Base-by-base conservation (phyloP, 2,888 invertebrate species). In the Amphimallon solstitiale region DNA sequence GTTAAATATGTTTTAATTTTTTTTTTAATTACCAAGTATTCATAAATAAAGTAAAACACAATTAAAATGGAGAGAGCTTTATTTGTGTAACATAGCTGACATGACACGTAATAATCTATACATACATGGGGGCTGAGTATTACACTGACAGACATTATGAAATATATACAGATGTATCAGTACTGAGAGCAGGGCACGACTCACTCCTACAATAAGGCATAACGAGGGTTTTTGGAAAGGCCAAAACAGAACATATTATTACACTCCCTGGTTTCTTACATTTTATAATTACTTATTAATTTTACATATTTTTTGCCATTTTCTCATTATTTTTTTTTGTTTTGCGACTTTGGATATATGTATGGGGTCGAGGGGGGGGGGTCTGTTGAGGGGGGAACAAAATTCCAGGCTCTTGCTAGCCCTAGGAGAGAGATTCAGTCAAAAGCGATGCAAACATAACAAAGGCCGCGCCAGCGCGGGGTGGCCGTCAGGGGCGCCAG, bases 21-120 rank as follows among this genome's bases (percentile, higher is more conserved):
- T 19, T 29, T 34, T 7, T 59, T 46, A 15, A 12, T 46, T 45
- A 17, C 23, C 15, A 46, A 3, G 10, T 14, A 38, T 15, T 35
- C 7, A 45, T 9, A 21, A 40, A 14, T 6, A 38, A 43, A 73
- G 69, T 67, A 59, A 69, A 74, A 71, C 64, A 51, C 65, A 66
- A 65, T 66, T 80, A 81, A 81, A 82, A 82, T 82, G 81, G 81
- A 83, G 82, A 83, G 82, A 83, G 83, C 82, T 83, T 81, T 82
- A 81, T 78, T 82, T 79, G 80, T 81, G 80, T 81, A 81, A 81
- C 81, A 81, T 80, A 81, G 82, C 81, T 82, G 81, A 82, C 82
- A 82, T 81, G 81, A 82, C 82, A 82, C 76, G 76, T 77, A 77
- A 75, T 76, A 76, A 80, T 79, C 82, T 82, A 82, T 82, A 82